These are phyloP conservation scores for Lagodon rhomboides DNA, from an alignment of 2,797 vertebrate species.

Conservation along the genomic window DNA sequence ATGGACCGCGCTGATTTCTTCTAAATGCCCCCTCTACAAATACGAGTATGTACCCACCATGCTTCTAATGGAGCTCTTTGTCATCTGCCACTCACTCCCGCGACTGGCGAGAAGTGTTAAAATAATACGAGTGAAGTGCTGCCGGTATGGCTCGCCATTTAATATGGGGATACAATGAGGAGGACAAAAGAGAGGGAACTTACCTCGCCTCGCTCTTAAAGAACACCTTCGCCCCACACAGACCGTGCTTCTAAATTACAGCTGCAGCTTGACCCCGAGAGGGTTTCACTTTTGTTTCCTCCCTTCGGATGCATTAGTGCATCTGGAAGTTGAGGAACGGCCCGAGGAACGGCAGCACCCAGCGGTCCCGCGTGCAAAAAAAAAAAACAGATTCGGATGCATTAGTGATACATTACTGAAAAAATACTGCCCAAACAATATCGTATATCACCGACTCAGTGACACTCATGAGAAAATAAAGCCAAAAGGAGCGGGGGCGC, in stretches of 20 bases:
- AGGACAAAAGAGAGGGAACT: conserved; percentile 62
- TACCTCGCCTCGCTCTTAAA: conserved; percentile 43
- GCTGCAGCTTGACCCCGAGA: conserved; percentile 60
- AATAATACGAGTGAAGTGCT: conserved; percentile 68
- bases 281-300: conserved; percentile 59
- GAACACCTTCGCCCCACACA: conserved; percentile 52
- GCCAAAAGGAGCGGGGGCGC: conserved; percentile 75
- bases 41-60: conserved; percentile 60
- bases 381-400: conserved; percentile 66
- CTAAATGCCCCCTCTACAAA: conserved; percentile 72
- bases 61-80: conserved; percentile 79
- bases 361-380: conserved; percentile 59
- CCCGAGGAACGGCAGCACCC: conserved; percentile 65
- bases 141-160: conserved; percentile 60
- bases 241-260: conserved; percentile 52
- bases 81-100: conserved; percentile 73
- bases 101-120: conserved; percentile 61
- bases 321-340: conserved; percentile 48
- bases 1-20: conserved; percentile 67
- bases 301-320: conserved; percentile 68
- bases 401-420: conserved; percentile 80
- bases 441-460: conserved; percentile 80
- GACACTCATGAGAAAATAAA: conserved; percentile 82
- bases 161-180: conserved; percentile 56
- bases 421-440: conserved; percentile 74